Evolutionary conservation across 2,797 vertebrate genomes (phyloP).

Genomic region (Notoglanidium macrostoma): DNA sequence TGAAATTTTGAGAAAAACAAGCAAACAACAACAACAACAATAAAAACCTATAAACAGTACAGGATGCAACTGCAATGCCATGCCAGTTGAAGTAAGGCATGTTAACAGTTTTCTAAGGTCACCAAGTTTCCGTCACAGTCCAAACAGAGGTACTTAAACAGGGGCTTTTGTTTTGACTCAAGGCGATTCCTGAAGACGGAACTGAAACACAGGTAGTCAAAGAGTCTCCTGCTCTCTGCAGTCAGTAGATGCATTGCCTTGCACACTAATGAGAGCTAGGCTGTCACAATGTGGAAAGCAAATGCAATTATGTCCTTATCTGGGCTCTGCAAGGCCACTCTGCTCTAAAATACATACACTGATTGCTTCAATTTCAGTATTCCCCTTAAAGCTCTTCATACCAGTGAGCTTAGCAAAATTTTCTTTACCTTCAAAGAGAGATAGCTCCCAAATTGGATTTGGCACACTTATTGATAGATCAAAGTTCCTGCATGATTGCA

Average conservation of each 20-base stretch:
- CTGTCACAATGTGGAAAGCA: conserved; percentile 60
- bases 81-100: neutral
- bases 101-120: conserved; percentile 5
- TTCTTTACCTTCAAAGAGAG: conserved; percentile 47
- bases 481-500: conserved; percentile 33
- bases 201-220: conserved; percentile 63
- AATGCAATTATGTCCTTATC: conserved; percentile 75
- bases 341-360: conserved; percentile 24
- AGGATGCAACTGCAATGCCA: neutral
- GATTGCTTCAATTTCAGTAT: conserved; percentile 29
- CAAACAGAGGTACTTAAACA: conserved; percentile 29
- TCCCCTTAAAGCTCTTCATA: conserved; percentile 26
- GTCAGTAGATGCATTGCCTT: conserved; percentile 59
- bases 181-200: conserved; percentile 49
- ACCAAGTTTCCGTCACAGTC: neutral
- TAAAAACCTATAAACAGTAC: neutral
- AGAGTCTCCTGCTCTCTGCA: conserved; percentile 53
- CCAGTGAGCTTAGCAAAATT: conserved; percentile 44
- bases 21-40: neutral
- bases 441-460: conserved; percentile 43
- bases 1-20: neutral
- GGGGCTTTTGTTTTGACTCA: conserved; percentile 47
- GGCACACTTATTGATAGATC: conserved; percentile 28
- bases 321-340: conserved; percentile 43
- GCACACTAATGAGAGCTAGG: conserved; percentile 62